Conservation (phyloP, 2,113 vertebrate species). For the Brachyistius frenatus region DNA sequence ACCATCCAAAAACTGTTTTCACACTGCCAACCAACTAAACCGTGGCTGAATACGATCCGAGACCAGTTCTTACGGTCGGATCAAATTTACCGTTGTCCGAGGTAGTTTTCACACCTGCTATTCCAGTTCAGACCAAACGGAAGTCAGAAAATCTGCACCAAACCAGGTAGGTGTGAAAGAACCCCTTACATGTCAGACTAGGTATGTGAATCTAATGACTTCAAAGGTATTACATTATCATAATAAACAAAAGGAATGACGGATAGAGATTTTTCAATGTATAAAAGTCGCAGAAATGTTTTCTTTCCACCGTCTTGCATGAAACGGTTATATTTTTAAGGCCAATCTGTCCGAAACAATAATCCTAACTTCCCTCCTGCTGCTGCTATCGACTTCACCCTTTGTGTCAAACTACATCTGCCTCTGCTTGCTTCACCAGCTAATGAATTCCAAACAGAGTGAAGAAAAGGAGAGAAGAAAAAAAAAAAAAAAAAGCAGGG, state of each 20-base stretch:
- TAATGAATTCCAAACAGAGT: conserved; percentile 93
- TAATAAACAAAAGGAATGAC: conserved; percentile 1
- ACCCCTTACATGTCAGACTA: neutral
- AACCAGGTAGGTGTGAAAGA: too few species aligned
- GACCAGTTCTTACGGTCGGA: too few species aligned
- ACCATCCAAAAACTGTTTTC: too few species aligned
- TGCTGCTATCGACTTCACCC: conserved; percentile 79
- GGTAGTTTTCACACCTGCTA: too few species aligned
- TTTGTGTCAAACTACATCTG: conserved; percentile 87
- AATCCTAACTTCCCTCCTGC: conserved; percentile 39
- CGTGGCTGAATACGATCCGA: too few species aligned
- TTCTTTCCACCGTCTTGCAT: conserved; percentile 13
- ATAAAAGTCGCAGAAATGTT: conserved; percentile 3
- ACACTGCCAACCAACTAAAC: too few species aligned
- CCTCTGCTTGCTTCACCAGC: conserved; percentile 77
- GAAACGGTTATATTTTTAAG: conserved; percentile 26
- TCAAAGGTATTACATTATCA: conserved; percentile 9
- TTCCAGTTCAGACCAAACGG: too few species aligned
- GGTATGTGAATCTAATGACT: conserved; percentile 7
- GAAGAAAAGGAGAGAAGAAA: conserved; percentile 21
- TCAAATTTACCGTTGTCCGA: too few species aligned
- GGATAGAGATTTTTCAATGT: neutral
- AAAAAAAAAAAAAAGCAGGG: conserved; percentile 44
- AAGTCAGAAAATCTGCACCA: too few species aligned
- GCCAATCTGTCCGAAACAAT: conserved; percentile 44